phyloP scores from a whole-genome alignment of 2,797 vertebrate species.

The Phoeniculus purpureus region DNA sequence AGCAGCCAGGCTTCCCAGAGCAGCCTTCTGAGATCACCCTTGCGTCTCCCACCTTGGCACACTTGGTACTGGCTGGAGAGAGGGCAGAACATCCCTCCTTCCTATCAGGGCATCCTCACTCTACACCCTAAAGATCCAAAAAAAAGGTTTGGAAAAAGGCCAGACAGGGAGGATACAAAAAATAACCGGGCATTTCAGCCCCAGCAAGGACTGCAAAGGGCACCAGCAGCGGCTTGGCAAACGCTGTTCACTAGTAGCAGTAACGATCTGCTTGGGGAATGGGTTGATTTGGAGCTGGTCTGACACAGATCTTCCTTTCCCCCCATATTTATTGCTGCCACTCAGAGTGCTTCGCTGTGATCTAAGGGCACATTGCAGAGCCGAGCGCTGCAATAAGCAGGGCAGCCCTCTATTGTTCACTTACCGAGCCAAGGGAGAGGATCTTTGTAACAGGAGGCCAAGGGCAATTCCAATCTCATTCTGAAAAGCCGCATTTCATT shows the following conservation, averaged over 20 bases:
- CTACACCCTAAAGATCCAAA: background rate
- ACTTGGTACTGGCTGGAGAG: background rate
- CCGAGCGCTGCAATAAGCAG: background rate
- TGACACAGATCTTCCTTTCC: background rate
- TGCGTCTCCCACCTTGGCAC: rapidly evolving
- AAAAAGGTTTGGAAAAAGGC: background rate
- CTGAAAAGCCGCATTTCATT: background rate
- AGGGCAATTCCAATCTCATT: conserved; percentile 12
- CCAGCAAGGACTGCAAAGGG: background rate
- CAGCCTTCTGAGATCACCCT: background rate
- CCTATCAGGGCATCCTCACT: background rate
- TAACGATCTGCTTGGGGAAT: background rate
- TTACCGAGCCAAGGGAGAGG: background rate
- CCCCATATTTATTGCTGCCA: background rate
- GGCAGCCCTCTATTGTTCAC: background rate
- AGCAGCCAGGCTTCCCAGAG: background rate
- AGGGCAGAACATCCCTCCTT: background rate
- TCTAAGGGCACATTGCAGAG: background rate
- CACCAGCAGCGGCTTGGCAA: background rate
- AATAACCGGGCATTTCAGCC: background rate
- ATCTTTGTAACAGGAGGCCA: conserved; percentile 10
- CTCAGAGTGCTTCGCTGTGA: background rate
- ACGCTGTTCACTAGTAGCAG: background rate
- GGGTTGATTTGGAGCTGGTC: background rate
- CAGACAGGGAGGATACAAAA: background rate